Base-by-base conservation (phyloP, 2,113 vertebrate genomes). In the Takifugu bimaculatus region DNA sequence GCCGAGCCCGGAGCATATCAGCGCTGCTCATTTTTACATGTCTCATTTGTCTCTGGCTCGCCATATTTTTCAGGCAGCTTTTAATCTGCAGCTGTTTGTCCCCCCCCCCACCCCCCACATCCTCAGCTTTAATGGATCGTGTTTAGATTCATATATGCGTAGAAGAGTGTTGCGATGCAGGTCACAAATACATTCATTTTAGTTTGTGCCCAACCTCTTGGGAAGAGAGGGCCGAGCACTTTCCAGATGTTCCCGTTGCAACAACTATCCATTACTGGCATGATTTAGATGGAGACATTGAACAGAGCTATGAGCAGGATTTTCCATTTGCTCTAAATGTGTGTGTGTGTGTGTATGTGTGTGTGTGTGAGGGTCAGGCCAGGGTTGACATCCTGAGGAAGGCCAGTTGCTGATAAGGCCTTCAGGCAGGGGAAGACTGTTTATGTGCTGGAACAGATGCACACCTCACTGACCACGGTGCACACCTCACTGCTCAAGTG, bases 351-450 rank as follows among this genome's bases (percentile, higher is more conserved):
- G 58, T 64, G 48, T 64, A 55, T 45, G 69, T 52, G 45, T 51
- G 45, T 68, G 67, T 57, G 44, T 42, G 50, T 26, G 60, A 28
- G 51, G 29, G 26, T 20, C 52, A 63, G 6, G 62, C 32, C 32
- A 53, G 57, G 35, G 20, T 66, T 63, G 76, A 86, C 86, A 86
- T 91, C 88, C 90, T 90, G 86, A 87, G 90, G 89, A 90, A 90
- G 82, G 78, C 76, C 70, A 71, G 81, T 78, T 59, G 64, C 87
- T 83, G 89, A 90, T 91, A 91, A 91, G 86, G 60, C 70, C 68
- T 56, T 65, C 54, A 56, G 70, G 65, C 74, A 60, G 72, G 74
- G 68, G 77, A 84, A 76, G 69, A 57, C 64, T 84, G 88, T 89
- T 89, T 89, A 87, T 80, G 55, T 57, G 26, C 55, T 81, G 58